phyloP scores from a whole-genome alignment of 2,797 vertebrate species.

The Enteromius radiatus region DNA sequence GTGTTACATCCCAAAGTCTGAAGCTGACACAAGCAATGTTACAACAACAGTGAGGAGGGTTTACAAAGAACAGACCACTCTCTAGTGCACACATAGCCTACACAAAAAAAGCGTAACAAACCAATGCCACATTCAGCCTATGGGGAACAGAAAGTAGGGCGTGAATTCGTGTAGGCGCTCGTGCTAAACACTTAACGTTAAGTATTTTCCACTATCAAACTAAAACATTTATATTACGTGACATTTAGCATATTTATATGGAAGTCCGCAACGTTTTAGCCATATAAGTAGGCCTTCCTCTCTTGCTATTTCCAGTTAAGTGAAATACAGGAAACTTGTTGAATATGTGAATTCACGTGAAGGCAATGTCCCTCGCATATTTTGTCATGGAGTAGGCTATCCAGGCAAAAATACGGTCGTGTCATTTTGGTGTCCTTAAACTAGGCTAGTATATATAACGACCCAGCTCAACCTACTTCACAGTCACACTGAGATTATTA shows the following conservation, averaged over 20 bases:
- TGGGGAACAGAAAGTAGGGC: constrained; percentile 47
- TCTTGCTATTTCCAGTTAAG: neutral
- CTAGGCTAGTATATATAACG: neutral
- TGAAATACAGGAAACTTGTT: constrained; percentile 2
- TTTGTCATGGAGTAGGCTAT: constrained; percentile 12
- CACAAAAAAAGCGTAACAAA: neutral
- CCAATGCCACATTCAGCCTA: neutral
- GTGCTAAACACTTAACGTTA: constrained; percentile 9
- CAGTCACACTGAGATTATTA: neutral
- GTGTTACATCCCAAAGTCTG: constrained; percentile 1
- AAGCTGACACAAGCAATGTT: constrained; percentile 6
- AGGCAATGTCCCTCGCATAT: neutral
- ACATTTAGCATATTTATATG: neutral
- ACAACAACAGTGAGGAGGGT: neutral
- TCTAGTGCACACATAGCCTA: neutral
- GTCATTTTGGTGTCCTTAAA: neutral
- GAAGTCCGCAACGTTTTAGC: neutral
- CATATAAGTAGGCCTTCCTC: neutral
- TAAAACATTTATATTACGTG: neutral
- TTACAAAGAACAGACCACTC: constrained; percentile 1
- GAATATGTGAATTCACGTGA: neutral
- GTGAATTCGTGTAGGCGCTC: neutral
- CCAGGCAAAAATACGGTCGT: neutral
- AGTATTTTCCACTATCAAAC: neutral
- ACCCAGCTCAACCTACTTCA: neutral